Evolutionary conservation across 2,888 invertebrate genomes (phyloP), one percentile per base, ranked within the genome.

Genomic region (Scaptodrosophila latifasciaeformis): DNA sequence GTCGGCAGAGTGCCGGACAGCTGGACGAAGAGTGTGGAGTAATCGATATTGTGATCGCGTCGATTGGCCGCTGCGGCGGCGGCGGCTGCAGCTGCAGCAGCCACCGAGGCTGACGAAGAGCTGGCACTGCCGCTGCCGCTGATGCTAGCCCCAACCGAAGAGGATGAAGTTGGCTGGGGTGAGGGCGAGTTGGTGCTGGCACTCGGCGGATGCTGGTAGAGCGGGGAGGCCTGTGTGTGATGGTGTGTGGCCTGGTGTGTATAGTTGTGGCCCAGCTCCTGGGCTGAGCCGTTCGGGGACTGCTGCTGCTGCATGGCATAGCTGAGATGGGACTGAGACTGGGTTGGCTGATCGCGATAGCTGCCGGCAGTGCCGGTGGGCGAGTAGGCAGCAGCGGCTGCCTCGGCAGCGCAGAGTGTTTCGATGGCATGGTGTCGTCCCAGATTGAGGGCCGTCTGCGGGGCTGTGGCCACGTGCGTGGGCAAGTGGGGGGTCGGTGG

Each of bases 41-140:
- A 87, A 59, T 87, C 87, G 59, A 87, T 87, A 62, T 87, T 87
- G 64, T 87, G 86, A 75, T 87, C 87, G 45, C 87, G 82, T 43
- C 87, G 78, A 61, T 84, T 86, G 27, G 84, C 82, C 4, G 86
- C 82, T 12, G 84, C 81, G 2, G 82, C 75, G 2, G 84, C 82
- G 0, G 82, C 78, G 1, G 85, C 81, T 1, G 83, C 77, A 2
- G 81, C 81, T 3, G 77, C 80, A 0, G 81, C 75, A 1, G 82
- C 69, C 2, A 77, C 69, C n/a, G 67, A 63, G 0, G 70, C 67
- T n/a, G 77, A 65, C 9, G 18, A 18, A n/a, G 68, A 68, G 15
- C 66, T 55, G 47, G n/a, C n/a, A n/a, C n/a, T n/a, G n/a, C n/a
- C n/a, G n/a, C 68, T 63, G 12, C 52, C n/a, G n/a, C n/a, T n/a